Evolutionary conservation across 2,797 vertebrate species (phyloP), one percentile per base, ranked within the genome.

Genomic region (Esox masquinongy): DNA sequence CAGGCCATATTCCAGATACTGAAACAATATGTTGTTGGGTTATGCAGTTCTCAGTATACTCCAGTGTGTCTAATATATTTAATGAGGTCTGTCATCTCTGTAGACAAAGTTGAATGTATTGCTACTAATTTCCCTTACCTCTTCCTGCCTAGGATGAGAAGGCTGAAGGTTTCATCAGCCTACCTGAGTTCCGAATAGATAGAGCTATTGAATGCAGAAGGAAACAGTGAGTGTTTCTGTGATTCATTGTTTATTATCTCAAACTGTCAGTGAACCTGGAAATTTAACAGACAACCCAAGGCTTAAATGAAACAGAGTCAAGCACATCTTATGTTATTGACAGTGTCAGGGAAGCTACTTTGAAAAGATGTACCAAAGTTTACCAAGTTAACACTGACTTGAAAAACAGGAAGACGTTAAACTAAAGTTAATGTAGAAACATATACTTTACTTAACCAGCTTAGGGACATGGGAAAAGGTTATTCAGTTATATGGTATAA

Each of bases 131-230:
- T 70, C 69, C 69, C 69, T 26, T 49, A 49, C 47, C 47, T n/a
- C 22, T 51, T 56, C 22, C 17, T 39, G 0, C 76, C 51, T 78
- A 96, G 95, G 94, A 95, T 82, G 93, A 93, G 85, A 95, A 95
- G 81, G 95, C 94, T 24, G 93, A 95, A 79, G 93, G 93, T 63
- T 94, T 96, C 86, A 95, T 95, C 81, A 93, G 94, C 78, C 88
- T 95, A 68, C 93, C 94, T 0, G 95, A 95, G 88, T 96, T 96
- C 89, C 88, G 91, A 82, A 95, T 95, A 90, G 94, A 93, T 61
- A 90, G 94, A 86, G 94, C 94, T 22, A 92, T 93, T 43, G 92
- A 94, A 77, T 95, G 93, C 92, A 88, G 94, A 84, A 91, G 89
- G 86, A 94, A 95, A 91, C 91, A 95, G 94, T 95, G 87, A 94